Conservation (phyloP, 1,140 invertebrate species). For the Muscidifurax raptorellus region DNA sequence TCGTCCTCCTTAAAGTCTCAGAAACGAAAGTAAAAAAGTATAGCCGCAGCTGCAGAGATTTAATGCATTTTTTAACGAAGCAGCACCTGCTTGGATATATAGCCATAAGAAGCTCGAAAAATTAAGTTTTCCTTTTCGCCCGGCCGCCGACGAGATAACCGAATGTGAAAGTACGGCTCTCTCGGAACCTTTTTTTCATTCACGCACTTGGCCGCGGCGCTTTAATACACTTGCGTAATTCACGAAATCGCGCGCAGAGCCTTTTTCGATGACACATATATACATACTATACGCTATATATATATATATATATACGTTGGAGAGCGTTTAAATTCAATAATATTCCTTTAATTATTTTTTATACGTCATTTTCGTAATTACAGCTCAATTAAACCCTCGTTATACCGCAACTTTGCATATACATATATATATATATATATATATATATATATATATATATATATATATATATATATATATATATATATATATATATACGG, state of each 20-base stretch:
- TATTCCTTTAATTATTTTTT: slow-evolving; percentile 16
- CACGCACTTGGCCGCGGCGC: not conserved
- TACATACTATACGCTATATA: no score
- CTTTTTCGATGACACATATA: no score
- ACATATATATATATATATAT: no score
- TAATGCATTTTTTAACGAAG: not conserved
- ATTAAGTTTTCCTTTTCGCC: not conserved
- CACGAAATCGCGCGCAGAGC: not conserved
- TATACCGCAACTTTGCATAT: not conserved
- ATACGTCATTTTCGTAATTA: not conserved
- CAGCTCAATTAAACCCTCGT: slow-evolving; percentile 12
- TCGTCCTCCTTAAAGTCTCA: not conserved
- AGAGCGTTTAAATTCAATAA: not conserved
- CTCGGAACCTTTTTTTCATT: not conserved
- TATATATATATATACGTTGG: slow-evolving; percentile 5
- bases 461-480: no score
- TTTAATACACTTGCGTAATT: slow-evolving; percentile 4
- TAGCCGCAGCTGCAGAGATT: not conserved
- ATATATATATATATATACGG: no score
- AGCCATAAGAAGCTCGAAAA: not conserved
- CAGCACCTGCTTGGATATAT: not conserved
- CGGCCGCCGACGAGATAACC: not conserved
- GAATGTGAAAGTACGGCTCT: not conserved
- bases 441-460: no score
- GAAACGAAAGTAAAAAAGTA: not conserved